Evolutionary conservation across 2,888 invertebrate species (phyloP), one percentile per base, ranked within the genome.

Genomic region (Halictus quadricinctus): DNA sequence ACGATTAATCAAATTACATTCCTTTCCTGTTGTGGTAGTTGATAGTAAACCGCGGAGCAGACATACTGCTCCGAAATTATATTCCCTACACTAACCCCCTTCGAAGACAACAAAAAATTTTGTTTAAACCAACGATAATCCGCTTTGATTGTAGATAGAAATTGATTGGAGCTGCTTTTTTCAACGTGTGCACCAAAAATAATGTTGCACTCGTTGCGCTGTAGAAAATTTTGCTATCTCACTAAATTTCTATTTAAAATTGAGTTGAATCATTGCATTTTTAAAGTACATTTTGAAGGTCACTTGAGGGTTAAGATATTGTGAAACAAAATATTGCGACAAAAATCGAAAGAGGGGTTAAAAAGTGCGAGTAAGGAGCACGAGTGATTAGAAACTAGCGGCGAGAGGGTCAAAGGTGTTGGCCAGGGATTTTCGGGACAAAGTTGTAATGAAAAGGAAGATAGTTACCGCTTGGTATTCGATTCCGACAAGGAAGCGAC

Each of bases 401-500:
- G 7, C 0, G 18, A 29, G 4, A 15, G 2, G 15, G 6, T 29
- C 0, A 60, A 25, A 25, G 60, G 25, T 29, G 25, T 15, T 29
- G 6, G 13, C 1, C 2, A 25, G 60, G 15, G 15, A 64, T 64
- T 64, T 64, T 29, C 18, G 64, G 64, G 29, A 29, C 15, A 29
- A 64, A 64, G 36, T 64, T 8, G 64, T 12, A 58, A 58, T 6
- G 64, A 36, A 64, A 36, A 64, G 36, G 29, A 18, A 64, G 15
- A 64, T 8, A 3, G 29, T 29, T 18, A 18, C 21, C 69, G 41
- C 69, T 41, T 21, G 21, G 69, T 41, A 69, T 69, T 69, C 41
- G 41, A 69, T 36, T 41, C 18, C 41, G 69, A 21, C 69, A 41
- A 69, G 69, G 69, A 69, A 69, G 64, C 48, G 36, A 66, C 75